Conservation (phyloP, 2,113 vertebrate species). For the Piprites chloris region DNA sequence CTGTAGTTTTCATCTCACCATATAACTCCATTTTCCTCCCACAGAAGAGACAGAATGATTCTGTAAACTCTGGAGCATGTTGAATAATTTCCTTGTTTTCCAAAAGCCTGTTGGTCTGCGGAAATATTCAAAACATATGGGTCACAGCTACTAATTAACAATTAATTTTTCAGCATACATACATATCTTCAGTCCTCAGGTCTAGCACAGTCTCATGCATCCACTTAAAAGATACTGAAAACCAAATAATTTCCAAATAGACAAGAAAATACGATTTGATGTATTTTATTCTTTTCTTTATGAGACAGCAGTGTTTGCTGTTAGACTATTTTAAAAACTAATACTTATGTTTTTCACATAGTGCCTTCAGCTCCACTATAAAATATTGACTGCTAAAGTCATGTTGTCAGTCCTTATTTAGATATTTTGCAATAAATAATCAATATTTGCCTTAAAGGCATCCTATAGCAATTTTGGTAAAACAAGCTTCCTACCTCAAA, state of each 20-base stretch:
- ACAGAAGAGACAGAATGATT: background rate
- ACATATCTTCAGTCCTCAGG: background rate
- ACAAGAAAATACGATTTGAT: background rate
- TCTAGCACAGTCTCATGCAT: background rate
- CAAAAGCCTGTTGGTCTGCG: background rate
- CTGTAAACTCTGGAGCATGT: background rate
- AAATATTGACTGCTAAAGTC: constrained; percentile 11
- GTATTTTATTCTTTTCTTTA: background rate
- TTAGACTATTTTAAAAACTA: background rate
- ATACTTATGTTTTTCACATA: background rate
- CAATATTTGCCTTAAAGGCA: constrained; percentile 43
- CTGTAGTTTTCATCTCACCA: background rate
- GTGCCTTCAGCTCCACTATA: background rate
- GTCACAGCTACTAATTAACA: background rate
- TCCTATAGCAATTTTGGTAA: background rate
- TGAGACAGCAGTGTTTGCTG: background rate
- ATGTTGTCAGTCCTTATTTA: constrained; percentile 33
- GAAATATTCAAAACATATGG: background rate
- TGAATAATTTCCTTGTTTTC: background rate
- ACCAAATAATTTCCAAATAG: background rate
- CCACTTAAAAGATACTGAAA: background rate
- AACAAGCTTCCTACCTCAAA: background rate
- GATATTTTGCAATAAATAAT: constrained; percentile 29
- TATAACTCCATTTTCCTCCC: background rate
- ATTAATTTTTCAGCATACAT: background rate